A percentile compares a stretch with the other conserved stretches of the same genome.
phyloP scores from a whole-genome alignment of 1,140 invertebrate species.

The Zelostemma sp. region DNA sequence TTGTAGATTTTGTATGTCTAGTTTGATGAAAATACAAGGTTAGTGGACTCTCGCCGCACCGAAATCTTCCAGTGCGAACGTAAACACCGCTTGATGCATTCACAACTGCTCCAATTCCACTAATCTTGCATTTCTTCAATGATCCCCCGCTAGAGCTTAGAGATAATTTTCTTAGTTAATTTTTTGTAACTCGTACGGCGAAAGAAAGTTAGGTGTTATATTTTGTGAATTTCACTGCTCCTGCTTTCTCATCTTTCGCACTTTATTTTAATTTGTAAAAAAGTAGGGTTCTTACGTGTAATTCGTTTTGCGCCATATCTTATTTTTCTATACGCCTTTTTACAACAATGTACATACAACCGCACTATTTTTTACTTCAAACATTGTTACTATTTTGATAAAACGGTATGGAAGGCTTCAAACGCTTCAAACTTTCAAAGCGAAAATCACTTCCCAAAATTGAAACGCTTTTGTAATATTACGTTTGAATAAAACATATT shows the following conservation, averaged over 20 bases:
- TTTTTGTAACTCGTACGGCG: slow-evolving; percentile 10
- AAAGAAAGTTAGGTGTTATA: slow-evolving; percentile 3
- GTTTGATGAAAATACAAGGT: slow-evolving; percentile 5
- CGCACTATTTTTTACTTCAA: too few species aligned
- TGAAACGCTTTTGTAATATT: background rate
- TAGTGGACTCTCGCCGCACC: background rate
- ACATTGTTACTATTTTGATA: too few species aligned
- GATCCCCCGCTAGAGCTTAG: slow-evolving; percentile 15
- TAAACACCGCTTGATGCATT: too few species aligned
- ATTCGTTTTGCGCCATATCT: background rate
- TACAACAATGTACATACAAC: background rate
- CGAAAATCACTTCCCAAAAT: too few species aligned
- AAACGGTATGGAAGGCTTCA: too few species aligned
- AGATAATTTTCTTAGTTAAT: slow-evolving; percentile 11
- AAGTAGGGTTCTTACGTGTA: background rate
- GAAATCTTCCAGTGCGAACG: too few species aligned
- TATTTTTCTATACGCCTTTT: background rate
- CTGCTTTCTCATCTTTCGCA: background rate
- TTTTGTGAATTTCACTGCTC: background rate
- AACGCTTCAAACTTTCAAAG: too few species aligned
- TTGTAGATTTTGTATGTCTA: slow-evolving; percentile 18
- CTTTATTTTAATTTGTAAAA: background rate
- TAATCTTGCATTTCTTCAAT: slow-evolving; percentile 31
- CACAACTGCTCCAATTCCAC: too few species aligned
- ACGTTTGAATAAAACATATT: background rate